Conservation (phyloP, 2,888 invertebrate species). For the Vannuccia rotundouncinata region DNA sequence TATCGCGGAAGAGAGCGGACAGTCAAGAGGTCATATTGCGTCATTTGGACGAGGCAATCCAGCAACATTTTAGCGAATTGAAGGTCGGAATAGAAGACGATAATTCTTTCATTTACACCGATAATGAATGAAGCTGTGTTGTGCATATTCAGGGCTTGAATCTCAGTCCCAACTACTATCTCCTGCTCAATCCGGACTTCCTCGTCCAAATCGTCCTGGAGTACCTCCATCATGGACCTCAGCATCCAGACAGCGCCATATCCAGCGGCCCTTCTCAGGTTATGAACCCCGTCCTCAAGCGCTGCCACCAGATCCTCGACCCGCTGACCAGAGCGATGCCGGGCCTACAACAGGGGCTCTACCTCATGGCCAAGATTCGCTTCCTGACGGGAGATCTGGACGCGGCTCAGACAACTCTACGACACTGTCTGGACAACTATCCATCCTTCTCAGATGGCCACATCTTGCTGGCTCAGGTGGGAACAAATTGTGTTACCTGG, state of each 20-base stretch:
- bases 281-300: constrained; percentile 59
- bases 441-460: constrained; percentile 75
- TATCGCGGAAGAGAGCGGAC: constrained; percentile 52
- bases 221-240: constrained; percentile 65
- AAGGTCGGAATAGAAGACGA: constrained; percentile 44
- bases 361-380: constrained; percentile 70
- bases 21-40: constrained; percentile 51
- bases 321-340: constrained; percentile 73
- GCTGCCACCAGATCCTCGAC: constrained; percentile 65
- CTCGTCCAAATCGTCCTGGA: constrained; percentile 71
- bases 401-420: constrained; percentile 67
- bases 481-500: too few relatives aligned
- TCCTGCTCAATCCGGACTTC: constrained; percentile 75
- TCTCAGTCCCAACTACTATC: constrained; percentile 70
- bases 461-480: constrained; percentile 68
- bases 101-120: not conserved
- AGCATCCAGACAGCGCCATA: constrained; percentile 44
- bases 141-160: constrained; percentile 62
- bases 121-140: not conserved
- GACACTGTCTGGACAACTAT: constrained; percentile 69
- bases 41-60: constrained; percentile 52
- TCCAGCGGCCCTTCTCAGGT: constrained; percentile 63
- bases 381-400: constrained; percentile 68
- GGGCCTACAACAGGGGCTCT: constrained; percentile 64
- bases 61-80: constrained; percentile 51